phyloP scores from a whole-genome alignment of 2,888 invertebrate species.

The Drosophila parthenogenetica region DNA sequence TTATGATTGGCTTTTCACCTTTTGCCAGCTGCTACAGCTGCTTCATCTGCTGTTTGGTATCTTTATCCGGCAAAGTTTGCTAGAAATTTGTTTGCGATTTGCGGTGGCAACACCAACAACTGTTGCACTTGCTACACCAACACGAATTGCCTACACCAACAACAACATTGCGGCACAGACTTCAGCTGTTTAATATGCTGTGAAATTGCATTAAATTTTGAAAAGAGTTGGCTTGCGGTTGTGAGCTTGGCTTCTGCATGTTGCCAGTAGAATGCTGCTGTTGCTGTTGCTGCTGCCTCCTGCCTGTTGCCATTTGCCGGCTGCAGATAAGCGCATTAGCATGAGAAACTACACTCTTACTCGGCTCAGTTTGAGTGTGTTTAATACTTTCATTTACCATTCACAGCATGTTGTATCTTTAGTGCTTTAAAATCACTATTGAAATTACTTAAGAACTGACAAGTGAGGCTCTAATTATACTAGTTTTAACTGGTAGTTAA shows the following conservation, averaged over 20 bases:
- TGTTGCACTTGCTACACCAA: constrained; percentile 47
- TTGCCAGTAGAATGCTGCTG: constrained; percentile 30
- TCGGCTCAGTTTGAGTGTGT: constrained; percentile 4
- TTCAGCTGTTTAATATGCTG: constrained; percentile 76
- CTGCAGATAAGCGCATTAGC: constrained; percentile 74
- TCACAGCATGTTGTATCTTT: background rate
- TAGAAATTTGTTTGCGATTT: constrained; percentile 59
- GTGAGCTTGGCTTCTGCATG: constrained; percentile 18
- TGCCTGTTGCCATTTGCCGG: constrained; percentile 40
- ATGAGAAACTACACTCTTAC: constrained; percentile 20
- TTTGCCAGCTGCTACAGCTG: constrained; percentile 17
- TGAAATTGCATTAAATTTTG: constrained; percentile 78
- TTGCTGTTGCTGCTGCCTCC: constrained; percentile 33
- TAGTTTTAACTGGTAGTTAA: background rate
- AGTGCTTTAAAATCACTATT: constrained; percentile 10
- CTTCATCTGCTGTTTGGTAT: constrained; percentile 19
- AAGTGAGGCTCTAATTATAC: background rate
- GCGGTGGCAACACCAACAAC: constrained; percentile 53
- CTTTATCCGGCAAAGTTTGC: constrained; percentile 49
- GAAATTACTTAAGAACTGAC: constrained; percentile 1
- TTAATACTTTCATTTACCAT: constrained; percentile 13
- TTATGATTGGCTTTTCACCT: constrained; percentile 61
- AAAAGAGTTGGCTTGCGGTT: constrained; percentile 61
- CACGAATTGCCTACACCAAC: constrained; percentile 1
- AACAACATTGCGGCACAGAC: constrained; percentile 47